phyloP scores from a whole-genome alignment of 2,113 vertebrate species.

The Psilopsiagon aurifrons region DNA sequence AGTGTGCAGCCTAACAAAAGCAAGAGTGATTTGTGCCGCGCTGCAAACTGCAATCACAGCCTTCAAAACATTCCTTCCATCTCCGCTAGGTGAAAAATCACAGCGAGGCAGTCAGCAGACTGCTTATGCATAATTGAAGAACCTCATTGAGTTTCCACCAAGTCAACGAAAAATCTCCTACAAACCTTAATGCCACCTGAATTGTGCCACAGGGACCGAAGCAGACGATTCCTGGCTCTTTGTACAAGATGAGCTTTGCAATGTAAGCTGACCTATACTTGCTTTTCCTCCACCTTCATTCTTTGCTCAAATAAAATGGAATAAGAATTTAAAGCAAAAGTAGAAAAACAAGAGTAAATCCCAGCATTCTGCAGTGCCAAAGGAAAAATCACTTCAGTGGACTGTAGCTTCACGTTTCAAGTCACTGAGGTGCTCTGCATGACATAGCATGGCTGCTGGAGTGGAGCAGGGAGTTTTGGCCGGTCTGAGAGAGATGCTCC shows the following conservation, averaged over 20 bases:
- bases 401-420: accelerated
- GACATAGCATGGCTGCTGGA: accelerated
- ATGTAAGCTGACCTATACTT: background rate
- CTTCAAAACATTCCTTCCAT: background rate
- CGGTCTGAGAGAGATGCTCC: background rate
- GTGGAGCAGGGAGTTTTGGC: background rate
- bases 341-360: background rate
- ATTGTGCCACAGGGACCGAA: background rate
- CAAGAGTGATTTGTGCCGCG: background rate
- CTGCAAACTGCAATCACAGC: background rate
- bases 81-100: background rate
- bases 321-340: background rate
- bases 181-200: background rate
- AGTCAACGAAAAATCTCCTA: background rate
- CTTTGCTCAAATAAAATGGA: background rate
- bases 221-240: background rate
- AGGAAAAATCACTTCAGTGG: background rate
- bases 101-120: background rate
- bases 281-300: background rate
- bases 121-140: conserved; percentile 21
- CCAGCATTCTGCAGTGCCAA: background rate
- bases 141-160: background rate
- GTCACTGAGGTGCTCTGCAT: background rate
- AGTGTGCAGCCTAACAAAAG: background rate
- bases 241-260: background rate